Evolutionary conservation across 2,888 invertebrate genomes (phyloP).

Genomic region (Shargacucullia verbasci): DNA sequence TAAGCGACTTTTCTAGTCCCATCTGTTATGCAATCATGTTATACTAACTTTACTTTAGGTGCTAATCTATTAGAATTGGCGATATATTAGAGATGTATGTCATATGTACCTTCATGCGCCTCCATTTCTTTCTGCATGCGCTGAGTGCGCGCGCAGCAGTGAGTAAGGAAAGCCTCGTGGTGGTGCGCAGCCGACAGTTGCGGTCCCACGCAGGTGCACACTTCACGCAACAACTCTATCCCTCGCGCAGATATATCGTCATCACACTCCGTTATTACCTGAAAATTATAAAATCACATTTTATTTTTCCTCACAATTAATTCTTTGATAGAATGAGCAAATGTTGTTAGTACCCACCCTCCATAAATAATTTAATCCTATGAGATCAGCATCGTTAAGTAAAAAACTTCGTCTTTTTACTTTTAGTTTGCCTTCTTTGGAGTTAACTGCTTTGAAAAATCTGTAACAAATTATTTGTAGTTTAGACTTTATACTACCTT

Average conservation of each 20-base stretch:
- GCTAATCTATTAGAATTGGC: no score
- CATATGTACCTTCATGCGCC: conserved; percentile 71
- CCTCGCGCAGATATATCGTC: conserved; percentile 98
- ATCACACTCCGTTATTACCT: conserved; percentile 96
- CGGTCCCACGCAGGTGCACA: conserved; percentile 97
- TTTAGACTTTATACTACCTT: no score
- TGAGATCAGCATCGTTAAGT: conserved; percentile 98
- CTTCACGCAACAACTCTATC: conserved; percentile 96
- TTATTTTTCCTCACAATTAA: background rate
- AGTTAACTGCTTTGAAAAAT: conserved; percentile 98
- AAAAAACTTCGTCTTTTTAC: conserved; percentile 95
- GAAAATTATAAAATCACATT: conserved; percentile 11
- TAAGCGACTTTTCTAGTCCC: no score
- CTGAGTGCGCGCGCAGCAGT: conserved; percentile 96
- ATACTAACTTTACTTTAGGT: no score
- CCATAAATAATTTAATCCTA: conserved; percentile 99
- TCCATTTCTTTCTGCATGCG: conserved; percentile 95
- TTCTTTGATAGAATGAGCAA: background rate
- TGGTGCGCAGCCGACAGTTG: conserved; percentile 94
- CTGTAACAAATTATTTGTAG: conserved; percentile 74
- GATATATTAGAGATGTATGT: no score
- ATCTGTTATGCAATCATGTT: no score
- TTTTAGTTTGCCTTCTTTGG: conserved; percentile 97
- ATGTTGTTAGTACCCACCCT: conserved; percentile 87
- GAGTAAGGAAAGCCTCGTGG: conserved; percentile 97